Evolutionary conservation across 2,888 invertebrate genomes (phyloP).

Genomic region (Platycnemis pennipes): DNA sequence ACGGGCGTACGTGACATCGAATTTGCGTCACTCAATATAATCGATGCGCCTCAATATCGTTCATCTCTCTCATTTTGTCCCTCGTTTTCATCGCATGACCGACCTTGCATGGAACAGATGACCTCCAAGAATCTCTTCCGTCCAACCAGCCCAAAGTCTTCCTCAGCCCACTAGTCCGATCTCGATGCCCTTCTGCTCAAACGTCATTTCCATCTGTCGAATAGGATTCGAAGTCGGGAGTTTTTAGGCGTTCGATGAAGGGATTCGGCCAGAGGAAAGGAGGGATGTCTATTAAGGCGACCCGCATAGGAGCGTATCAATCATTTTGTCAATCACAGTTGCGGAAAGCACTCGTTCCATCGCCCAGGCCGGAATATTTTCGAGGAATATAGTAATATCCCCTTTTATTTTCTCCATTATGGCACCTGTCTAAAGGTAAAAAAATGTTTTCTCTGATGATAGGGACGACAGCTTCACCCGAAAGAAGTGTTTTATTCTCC

Average conservation of each 20-base stretch:
- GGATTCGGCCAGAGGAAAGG: neutral
- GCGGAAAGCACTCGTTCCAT: neutral
- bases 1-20: too few relatives aligned
- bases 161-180: neutral
- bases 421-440: neutral
- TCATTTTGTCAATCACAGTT: conserved; percentile 26
- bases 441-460: neutral
- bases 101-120: neutral
- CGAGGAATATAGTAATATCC: neutral
- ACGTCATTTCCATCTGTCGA: neutral
- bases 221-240: neutral
- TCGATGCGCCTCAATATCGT: too few relatives aligned
- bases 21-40: too few relatives aligned
- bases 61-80: neutral
- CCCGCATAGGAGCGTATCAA: neutral
- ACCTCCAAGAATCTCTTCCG: neutral
- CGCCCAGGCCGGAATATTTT: neutral
- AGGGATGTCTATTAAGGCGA: neutral
- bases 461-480: neutral
- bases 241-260: neutral
- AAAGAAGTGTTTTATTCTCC: neutral
- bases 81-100: neutral
- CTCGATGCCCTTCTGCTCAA: neutral
- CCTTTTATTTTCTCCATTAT: neutral
- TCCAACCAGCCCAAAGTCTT: neutral